Evolutionary conservation across 37 sponge, comb jelly and placozoan species (phyloP), one percentile per base, ranked within the genome.

Genomic region (Cladorhizidae sp.): DNA sequence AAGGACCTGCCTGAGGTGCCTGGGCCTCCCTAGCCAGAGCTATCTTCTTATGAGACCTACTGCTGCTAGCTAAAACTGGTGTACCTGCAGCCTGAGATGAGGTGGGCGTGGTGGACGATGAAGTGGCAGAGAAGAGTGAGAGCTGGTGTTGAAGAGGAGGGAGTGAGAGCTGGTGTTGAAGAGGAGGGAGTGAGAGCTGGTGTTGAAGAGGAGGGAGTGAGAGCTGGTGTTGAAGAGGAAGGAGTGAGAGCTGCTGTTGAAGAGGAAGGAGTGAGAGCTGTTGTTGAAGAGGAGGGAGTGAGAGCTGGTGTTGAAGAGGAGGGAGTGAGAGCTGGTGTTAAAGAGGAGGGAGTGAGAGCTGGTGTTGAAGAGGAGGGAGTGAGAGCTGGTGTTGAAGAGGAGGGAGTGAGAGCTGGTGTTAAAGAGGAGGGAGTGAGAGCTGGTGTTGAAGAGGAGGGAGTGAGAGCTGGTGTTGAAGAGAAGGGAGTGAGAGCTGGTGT

Each of bases 331-430:
- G 25, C 39, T 35, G 40, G 70, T 21, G 70, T 35, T 9, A 25
- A 25, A 26, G 20, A 25, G 28, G 40, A 8, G 11, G 70, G 70
- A 69, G 70, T 8, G 9, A 28, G 40, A 20, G 70, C 28, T 7
- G 70, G 11, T 20, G 70, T 3, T n/a, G n/a, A n/a, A n/a, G n/a
- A n/a, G n/a, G n/a, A n/a, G n/a, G n/a, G n/a, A n/a, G n/a, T n/a
- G n/a, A n/a, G n/a, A n/a, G n/a, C n/a, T n/a, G n/a, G n/a, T n/a
- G n/a, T n/a, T n/a, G n/a, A n/a, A n/a, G n/a, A 39, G 22, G 40
- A 65, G 67, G 49, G 59, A 58, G 59, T 58, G 26, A 25, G 59
- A 58, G 59, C 59, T 58, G 59, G 59, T 26, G 59, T 26, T 26
- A 21, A 58, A 25, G 59, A 21, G 26, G 20, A 25, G 26, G 59